Base-by-base conservation (phyloP, 2,888 invertebrate genomes). In the Lissocephala sabroskyi region DNA sequence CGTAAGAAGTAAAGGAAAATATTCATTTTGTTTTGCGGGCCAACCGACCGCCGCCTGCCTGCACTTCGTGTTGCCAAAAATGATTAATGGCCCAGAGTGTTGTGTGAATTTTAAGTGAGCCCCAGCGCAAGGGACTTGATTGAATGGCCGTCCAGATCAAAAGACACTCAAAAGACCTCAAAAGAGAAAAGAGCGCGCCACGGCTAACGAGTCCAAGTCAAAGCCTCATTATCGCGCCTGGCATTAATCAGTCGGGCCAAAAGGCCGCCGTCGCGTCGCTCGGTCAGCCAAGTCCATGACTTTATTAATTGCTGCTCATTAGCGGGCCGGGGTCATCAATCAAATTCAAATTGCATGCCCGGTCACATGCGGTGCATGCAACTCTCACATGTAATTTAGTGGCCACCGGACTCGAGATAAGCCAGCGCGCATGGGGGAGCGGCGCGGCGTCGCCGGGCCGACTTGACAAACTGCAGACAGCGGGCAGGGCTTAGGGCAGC, bases 221-320 rank as follows among this genome's bases (percentile, higher is more conserved):
- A 35, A 10, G 16, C 13, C 35, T 23, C 14, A 23, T 19, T 23
- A 28, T 13, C 28, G 28, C 14, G 28, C 2, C 29, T 14, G 3
- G 13, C 28, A 41, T 26, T 26, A 26, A 11, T 23, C 29, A 41
- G 14, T 9, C n/a, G n/a, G 26, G 13, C 40, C 35, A 33, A 33
- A 11, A 33, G 32, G 14, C 42, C 18, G 42, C 19, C 42, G 19
- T 18, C n/a, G 18, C 18, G 51, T 55, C 59, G 68, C n/a, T n/a
- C 43, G 78, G 76, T 63, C 75, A 75, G 61, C 62, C 66, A 52
- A 71, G 71, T 71, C 73, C 76, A 71, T 71, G 71, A 71, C 74
- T 78, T 76, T 76, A 76, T 76, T 76, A 76, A 76, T 76, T 79
- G 78, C 67, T 62, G 67, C 75, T 76, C 75, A 76, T 76, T 79